A percentile compares a stretch with the other conserved stretches of the same genome.
Evolutionary conservation across 2,113 vertebrate genomes (phyloP).

Genomic region (Hyperopisus bebe): DNA sequence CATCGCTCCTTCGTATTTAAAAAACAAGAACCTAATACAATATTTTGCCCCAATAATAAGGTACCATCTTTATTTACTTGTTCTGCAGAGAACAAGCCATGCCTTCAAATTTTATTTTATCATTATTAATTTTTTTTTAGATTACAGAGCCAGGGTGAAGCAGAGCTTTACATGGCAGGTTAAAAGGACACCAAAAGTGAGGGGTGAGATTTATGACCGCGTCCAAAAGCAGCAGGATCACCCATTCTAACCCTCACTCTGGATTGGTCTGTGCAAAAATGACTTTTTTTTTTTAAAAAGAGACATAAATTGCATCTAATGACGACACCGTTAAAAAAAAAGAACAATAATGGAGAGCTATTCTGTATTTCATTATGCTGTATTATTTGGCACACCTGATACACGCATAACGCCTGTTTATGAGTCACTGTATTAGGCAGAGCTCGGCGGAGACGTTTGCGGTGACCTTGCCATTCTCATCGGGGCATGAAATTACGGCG

Average conservation of each 20-base stretch:
- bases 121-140: background rate
- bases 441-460: conserved; percentile 98
- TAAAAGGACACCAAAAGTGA: conserved; percentile 53
- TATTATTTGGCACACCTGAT: conserved; percentile 99
- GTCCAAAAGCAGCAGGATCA: conserved; percentile 90
- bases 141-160: conserved; percentile 50
- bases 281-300: conserved; percentile 74
- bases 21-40: background rate
- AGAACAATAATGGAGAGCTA: conserved; percentile 99
- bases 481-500: conserved; percentile 99
- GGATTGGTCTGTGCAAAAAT: conserved; percentile 93
- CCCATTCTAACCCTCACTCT: conserved; percentile 89
- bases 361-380: conserved; percentile 99
- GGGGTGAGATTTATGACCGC: conserved; percentile 58
- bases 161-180: conserved; percentile 64
- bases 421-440: conserved; percentile 99
- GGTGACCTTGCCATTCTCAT: conserved; percentile 99
- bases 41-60: conserved; percentile 35
- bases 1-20: background rate
- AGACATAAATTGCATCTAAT: conserved; percentile 99
- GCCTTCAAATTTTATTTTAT: conserved; percentile 53
- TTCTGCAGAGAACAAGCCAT: conserved; percentile 53
- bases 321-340: conserved; percentile 96
- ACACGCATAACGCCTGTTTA: conserved; percentile 95
- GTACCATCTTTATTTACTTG: conserved; percentile 50